Percentiles rank a stretch among this genome's conserved stretches.
phyloP scores from a whole-genome alignment of 2,888 invertebrate species.

The Agrotis clavis region DNA sequence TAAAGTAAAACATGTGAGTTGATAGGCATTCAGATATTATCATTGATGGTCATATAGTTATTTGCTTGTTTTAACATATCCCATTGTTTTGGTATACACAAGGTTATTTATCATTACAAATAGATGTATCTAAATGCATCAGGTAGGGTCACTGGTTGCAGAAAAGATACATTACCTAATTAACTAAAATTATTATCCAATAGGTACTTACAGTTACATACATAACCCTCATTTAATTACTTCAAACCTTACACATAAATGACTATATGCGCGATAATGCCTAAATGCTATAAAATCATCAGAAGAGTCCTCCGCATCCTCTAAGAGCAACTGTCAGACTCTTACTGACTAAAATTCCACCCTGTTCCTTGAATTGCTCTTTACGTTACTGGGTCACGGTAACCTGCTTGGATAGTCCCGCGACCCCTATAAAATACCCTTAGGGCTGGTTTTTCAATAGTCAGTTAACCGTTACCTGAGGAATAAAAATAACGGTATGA shows the following conservation, averaged over 20 bases:
- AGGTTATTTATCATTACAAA: background rate
- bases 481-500: too few species aligned
- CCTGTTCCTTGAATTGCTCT: too few species aligned
- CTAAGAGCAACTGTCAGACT: too few species aligned
- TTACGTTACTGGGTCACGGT: too few species aligned
- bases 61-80: too few species aligned
- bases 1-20: conserved; percentile 38
- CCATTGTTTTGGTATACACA: conserved; percentile 4
- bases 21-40: conserved; percentile 7
- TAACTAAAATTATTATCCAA: background rate
- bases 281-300: conserved; percentile 33
- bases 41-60: conserved; percentile 7
- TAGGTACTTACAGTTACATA: background rate
- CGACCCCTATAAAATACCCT: conserved; percentile 17
- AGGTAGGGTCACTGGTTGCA: background rate
- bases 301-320: too few species aligned
- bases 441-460: too few species aligned
- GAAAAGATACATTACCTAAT: background rate
- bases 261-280: conserved; percentile 38
- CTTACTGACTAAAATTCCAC: too few species aligned
- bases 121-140: background rate
- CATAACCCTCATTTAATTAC: background rate
- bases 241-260: conserved; percentile 41
- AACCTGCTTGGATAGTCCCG: too few species aligned
- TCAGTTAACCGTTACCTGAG: too few species aligned